Evolutionary conservation across 1,140 invertebrate species (phyloP), one percentile per base, ranked within the genome.

Genomic region (Conopomorpha cramerella): DNA sequence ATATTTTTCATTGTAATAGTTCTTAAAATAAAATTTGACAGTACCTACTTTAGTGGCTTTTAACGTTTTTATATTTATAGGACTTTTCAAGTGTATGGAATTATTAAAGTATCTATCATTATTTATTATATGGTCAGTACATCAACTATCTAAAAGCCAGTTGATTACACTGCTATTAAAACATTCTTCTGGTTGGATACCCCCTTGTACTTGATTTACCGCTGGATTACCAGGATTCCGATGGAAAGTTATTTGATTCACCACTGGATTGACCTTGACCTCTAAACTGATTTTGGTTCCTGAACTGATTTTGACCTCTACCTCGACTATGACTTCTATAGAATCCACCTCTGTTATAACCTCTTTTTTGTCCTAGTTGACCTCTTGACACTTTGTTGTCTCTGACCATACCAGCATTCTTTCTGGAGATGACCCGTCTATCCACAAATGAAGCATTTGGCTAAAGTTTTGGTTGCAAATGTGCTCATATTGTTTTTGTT

Each of bases 51-150:
- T 55, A 28, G 46, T 61, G 1, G 54, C 51, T 52, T 60, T 49
- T 39, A 62, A 43, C 16, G 38, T 36, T 48, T 34, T 49, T 4
- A 55, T 51, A 51, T 64, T 30, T 6, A 50, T 32, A 16, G 61
- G 35, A 37, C 25, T 49, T 44, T 61, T 59, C 19, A 65, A 56
- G 37, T 44, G 38, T 37, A 47, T 28, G 36, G 1, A 63, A 26
- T 54, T 46, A 44, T 33, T 36, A 53, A 64, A 64, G 42, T 46
- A 65, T 27, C 23, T 38, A 41, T 68, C 58, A 44, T 42, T 46
- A 31, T 68, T 65, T 27, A 68, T 47, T 25, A 71, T 52, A 36
- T 71, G 59, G 30, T 66, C 60, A 0, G 62, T 65, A 45, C 55
- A 59, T 1, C 57, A 54, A 53, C 54, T 60, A 43, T 62, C 59